Evolutionary conservation across 2,797 vertebrate species (phyloP).

Genomic region (Oophaga sylvatica): DNA sequence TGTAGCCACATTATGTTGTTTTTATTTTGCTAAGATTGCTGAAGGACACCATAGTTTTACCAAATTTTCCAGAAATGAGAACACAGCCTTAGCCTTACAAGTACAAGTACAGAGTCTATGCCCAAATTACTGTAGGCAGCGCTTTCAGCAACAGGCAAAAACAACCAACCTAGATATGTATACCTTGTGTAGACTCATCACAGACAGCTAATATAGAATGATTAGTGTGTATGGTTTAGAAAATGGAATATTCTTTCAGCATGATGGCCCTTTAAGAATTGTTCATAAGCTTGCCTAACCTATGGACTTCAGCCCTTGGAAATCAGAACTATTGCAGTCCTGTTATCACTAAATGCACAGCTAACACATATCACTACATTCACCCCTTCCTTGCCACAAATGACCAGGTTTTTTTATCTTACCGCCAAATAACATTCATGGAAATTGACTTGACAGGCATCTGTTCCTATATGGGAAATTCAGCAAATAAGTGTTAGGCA

Average conservation of each 20-base stretch:
- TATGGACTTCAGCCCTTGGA: slow-evolving; percentile 22
- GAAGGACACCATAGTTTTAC: too few species aligned
- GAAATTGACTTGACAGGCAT: too few species aligned
- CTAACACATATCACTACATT: neutral
- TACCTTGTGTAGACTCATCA: neutral
- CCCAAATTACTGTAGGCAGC: too few species aligned
- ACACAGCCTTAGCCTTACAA: too few species aligned
- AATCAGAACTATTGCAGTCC: neutral
- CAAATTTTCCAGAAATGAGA: too few species aligned
- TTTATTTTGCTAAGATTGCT: too few species aligned
- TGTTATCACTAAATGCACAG: slow-evolving; percentile 27
- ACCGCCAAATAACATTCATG: too few species aligned
- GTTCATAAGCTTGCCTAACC: neutral
- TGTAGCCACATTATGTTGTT: too few species aligned
- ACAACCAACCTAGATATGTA: neutral
- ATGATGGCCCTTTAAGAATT: slow-evolving; percentile 8
- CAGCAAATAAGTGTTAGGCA: too few species aligned
- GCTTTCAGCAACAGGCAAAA: neutral
- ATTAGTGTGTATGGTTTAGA: neutral
- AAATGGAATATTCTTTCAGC: neutral
- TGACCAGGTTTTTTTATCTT: neutral
- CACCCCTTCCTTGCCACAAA: neutral
- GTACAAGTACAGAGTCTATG: too few species aligned
- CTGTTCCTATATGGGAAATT: too few species aligned
- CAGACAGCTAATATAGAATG: too few species aligned